Conservation (phyloP, 2,113 vertebrate species). For the Theristicus caerulescens region DNA sequence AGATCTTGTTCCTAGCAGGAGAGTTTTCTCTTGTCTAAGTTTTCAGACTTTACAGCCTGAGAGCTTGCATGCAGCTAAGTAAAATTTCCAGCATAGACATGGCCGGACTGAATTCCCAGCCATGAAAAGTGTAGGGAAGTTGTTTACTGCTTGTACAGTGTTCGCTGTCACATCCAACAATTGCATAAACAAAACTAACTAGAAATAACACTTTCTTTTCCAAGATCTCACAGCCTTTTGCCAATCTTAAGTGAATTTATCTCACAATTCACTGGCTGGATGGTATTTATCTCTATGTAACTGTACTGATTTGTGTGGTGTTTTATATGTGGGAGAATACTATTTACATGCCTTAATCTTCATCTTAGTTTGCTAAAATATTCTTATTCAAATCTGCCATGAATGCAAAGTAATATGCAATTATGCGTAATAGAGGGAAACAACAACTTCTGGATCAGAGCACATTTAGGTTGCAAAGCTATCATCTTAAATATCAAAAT, state of each 20-base stretch:
- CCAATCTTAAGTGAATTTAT: neutral
- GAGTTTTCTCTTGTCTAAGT: neutral
- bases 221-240: neutral
- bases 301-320: neutral
- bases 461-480: neutral
- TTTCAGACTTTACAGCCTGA: neutral
- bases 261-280: neutral
- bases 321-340: neutral
- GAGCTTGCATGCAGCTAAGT: neutral
- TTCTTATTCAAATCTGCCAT: neutral
- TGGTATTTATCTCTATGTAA: neutral
- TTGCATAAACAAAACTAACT: neutral
- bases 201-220: neutral
- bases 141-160: neutral
- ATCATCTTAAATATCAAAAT: slow-evolving; percentile 22
- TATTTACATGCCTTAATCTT: neutral
- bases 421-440: slow-evolving; percentile 11
- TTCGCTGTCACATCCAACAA: neutral
- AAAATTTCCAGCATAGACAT: neutral
- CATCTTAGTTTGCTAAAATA: neutral
- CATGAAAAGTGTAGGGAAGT: neutral
- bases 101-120: neutral
- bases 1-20: neutral
- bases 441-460: slow-evolving; percentile 12
- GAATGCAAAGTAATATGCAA: slow-evolving; percentile 11